These are phyloP conservation scores for Nomada hirtipes DNA, from an alignment of 2,888 invertebrate species.

Conservation along the genomic window DNA sequence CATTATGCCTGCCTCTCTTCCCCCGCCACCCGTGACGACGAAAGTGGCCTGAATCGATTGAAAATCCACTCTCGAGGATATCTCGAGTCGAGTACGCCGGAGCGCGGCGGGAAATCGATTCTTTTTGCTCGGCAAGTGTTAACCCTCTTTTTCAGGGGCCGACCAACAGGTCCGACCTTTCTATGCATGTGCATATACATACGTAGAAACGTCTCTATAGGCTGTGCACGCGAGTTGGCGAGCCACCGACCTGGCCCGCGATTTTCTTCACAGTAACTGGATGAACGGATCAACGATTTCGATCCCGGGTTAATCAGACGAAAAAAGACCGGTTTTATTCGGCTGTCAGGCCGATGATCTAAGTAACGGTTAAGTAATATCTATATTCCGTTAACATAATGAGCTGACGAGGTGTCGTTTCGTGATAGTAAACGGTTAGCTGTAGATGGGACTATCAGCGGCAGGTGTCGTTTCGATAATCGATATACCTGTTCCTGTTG, in stretches of 20 bases:
- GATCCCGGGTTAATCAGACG: constrained; percentile 5
- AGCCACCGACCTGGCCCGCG: constrained; percentile 8
- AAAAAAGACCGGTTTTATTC: constrained; percentile 31
- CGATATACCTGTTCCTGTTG: too few species aligned
- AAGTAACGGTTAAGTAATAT: background rate
- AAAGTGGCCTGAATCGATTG: constrained; percentile 46
- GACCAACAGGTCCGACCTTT: constrained; percentile 52
- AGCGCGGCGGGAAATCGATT: constrained; percentile 53
- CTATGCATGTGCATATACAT: background rate
- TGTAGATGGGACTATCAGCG: too few species aligned
- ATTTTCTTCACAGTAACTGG: constrained; percentile 26
- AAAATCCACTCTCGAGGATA: constrained; percentile 63
- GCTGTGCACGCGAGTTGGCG: background rate
- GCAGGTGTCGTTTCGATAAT: background rate
- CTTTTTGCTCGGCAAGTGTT: constrained; percentile 45
- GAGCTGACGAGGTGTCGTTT: background rate
- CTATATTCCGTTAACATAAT: background rate
- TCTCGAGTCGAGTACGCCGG: constrained; percentile 49
- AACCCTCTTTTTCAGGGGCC: constrained; percentile 38
- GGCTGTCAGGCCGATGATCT: constrained; percentile 10
- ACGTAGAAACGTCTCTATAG: constrained; percentile 6
- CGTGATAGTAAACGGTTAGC: background rate
- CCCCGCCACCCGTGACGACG: constrained; percentile 1
- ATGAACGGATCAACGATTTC: constrained; percentile 23
- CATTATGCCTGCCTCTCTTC: background rate